Conservation (phyloP, 2,888 invertebrate species). For the Toxonevra muliebris region DNA sequence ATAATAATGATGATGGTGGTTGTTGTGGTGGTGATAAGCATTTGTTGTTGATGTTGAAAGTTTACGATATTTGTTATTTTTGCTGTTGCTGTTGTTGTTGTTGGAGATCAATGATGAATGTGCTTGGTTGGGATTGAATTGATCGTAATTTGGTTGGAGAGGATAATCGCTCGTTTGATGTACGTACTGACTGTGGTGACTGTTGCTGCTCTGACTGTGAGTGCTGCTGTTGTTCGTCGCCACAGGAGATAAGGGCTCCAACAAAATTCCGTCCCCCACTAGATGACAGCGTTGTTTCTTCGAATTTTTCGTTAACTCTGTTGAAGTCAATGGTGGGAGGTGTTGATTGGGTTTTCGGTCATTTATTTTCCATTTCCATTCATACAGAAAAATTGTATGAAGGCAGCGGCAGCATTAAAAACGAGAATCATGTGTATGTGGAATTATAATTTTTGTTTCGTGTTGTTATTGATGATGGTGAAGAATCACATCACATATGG, state of each 20-base stretch:
- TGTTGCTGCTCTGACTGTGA: constrained; percentile 38
- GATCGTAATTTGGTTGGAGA: constrained; percentile 49
- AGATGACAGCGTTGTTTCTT: constrained; percentile 46
- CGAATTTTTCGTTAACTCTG: constrained; percentile 41
- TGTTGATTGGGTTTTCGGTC: background rate
- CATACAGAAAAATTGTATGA: constrained; percentile 15
- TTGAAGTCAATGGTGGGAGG: background rate
- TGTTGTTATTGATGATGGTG: constrained; percentile 10
- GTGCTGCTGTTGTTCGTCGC: constrained; percentile 34
- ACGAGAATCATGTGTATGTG: constrained; percentile 23
- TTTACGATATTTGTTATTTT: constrained; percentile 51
- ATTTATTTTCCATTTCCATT: background rate
- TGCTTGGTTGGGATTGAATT: constrained; percentile 54
- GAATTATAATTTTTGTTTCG: constrained; percentile 32
- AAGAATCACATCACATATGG: constrained; percentile 41
- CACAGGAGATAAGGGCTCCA: constrained; percentile 36
- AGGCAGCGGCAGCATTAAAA: constrained; percentile 32
- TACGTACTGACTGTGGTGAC: constrained; percentile 38
- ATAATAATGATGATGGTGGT: constrained; percentile 41
- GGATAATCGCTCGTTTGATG: constrained; percentile 50
- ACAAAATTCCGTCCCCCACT: constrained; percentile 40
- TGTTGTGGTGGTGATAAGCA: constrained; percentile 32
- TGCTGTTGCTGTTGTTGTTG: constrained; percentile 49
- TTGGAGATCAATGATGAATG: constrained; percentile 61
- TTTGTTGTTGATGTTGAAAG: constrained; percentile 44